A percentile compares a stretch with the other conserved stretches of the same genome.
Evolutionary conservation across 2,888 invertebrate genomes (phyloP).

Genomic region (Pimpla rufipes): DNA sequence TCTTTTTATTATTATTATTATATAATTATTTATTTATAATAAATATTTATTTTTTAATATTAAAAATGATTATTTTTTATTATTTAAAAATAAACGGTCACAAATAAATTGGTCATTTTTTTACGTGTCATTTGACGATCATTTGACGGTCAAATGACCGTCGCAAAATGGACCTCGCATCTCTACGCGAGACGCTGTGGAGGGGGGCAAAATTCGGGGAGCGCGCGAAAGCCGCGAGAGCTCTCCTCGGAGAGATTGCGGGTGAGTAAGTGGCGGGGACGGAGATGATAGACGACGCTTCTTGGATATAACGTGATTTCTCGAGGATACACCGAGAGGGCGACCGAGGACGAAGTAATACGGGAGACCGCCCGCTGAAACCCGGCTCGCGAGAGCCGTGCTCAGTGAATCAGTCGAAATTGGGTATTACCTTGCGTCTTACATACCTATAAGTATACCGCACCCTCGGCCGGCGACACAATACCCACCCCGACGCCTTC

Average conservation of each 20-base stretch:
- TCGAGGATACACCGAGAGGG: slow-evolving; percentile 36
- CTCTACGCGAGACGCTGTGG: no score
- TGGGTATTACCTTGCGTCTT: slow-evolving; percentile 33
- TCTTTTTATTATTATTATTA: no score
- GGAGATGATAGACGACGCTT: slow-evolving; percentile 48
- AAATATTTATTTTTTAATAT: no score
- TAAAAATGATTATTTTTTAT: no score
- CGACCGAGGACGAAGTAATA: slow-evolving; percentile 19
- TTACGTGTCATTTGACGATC: no score
- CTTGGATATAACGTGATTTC: slow-evolving; percentile 60
- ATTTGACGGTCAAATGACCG: no score
- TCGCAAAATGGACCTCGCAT: no score
- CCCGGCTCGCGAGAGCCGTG: slow-evolving; percentile 30
- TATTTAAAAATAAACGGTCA: no score
- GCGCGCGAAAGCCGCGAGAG: slow-evolving; percentile 3
- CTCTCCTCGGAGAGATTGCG: slow-evolving; percentile 13
- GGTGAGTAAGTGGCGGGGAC: slow-evolving; percentile 27
- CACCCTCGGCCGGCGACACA: slow-evolving; percentile 2
- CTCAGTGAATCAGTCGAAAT: slow-evolving; percentile 45
- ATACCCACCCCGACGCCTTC: neutral
- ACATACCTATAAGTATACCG: slow-evolving; percentile 13
- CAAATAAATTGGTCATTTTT: no score
- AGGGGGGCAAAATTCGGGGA: slow-evolving; percentile 44
- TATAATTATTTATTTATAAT: no score
- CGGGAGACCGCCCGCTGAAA: slow-evolving; percentile 18